Conservation (phyloP, 2,113 vertebrate species). For the Serinus canaria region DNA sequence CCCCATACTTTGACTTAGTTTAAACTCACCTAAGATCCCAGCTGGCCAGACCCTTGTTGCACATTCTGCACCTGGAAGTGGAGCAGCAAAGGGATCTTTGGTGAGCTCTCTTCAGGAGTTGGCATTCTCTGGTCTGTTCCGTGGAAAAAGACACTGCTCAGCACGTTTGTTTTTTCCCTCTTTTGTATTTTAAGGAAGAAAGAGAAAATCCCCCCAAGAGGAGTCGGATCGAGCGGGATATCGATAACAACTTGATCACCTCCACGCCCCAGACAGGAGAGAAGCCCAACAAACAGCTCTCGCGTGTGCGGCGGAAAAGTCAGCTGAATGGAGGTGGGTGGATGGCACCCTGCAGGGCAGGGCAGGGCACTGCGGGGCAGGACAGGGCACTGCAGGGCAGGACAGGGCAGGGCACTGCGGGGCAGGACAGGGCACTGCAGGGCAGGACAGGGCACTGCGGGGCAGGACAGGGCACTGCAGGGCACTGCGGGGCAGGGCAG, state of each 20-base stretch:
- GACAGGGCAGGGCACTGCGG: no score
- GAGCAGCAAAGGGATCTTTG: neutral
- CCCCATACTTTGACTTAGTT: neutral
- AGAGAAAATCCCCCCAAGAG: slow-evolving; percentile 90
- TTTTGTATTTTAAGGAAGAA: slow-evolving; percentile 82
- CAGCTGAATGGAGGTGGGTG: slow-evolving; percentile 89
- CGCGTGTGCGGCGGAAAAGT: slow-evolving; percentile 86
- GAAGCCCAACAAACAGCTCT: slow-evolving; percentile 79
- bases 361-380: no score
- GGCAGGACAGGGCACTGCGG: no score
- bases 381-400: no score
- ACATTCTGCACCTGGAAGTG: neutral
- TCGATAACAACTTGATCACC: slow-evolving; percentile 91
- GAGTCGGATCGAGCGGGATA: slow-evolving; percentile 86
- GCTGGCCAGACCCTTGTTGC: neutral
- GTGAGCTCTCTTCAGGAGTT: neutral
- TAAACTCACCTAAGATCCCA: neutral
- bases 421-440: no score
- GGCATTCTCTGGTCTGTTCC: neutral
- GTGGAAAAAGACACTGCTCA: slow-evolving; percentile 24
- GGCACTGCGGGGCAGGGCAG: no score
- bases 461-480: no score
- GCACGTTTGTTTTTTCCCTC: neutral
- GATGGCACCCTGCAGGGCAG: neutral
- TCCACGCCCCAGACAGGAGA: slow-evolving; percentile 85